phyloP scores from a whole-genome alignment of 2,113 vertebrate genomes.

The Equus przewalskii region DNA sequence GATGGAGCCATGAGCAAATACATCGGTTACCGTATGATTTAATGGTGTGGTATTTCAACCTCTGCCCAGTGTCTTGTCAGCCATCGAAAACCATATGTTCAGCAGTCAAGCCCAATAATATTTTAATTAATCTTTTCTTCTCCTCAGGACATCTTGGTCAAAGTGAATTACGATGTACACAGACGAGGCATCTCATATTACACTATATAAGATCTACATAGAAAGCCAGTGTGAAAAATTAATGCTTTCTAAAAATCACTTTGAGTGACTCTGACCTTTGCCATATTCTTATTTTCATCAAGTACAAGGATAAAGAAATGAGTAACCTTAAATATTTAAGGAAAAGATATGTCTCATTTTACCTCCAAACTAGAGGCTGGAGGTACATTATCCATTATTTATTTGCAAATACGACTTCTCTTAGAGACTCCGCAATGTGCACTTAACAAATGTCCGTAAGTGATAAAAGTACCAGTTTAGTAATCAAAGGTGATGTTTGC shows the following conservation, averaged over 20 bases:
- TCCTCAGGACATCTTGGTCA: conserved; percentile 73
- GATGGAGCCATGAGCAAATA: conserved; percentile 56
- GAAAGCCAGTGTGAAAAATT: conserved; percentile 59
- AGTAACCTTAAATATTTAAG: not conserved
- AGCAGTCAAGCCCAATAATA: conserved; percentile 70
- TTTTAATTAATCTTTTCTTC: conserved; percentile 76
- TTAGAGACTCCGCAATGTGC: not conserved
- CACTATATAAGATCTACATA: not conserved
- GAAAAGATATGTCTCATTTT: not conserved
- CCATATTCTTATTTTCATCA: not conserved
- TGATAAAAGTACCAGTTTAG: not conserved
- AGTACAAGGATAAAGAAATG: not conserved
- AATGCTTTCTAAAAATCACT: not conserved
- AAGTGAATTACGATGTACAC: conserved; percentile 73
- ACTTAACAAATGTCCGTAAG: not conserved
- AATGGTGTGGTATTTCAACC: conserved; percentile 74
- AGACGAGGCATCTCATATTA: conserved; percentile 63
- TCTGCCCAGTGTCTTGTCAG: conserved; percentile 83
- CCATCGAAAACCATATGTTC: conserved; percentile 68
- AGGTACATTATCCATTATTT: not conserved
- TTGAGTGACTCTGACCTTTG: conserved; percentile 25
- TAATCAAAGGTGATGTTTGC: not conserved
- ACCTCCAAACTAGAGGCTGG: not conserved
- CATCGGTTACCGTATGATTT: conserved; percentile 77
- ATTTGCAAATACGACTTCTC: not conserved